phyloP scores from a whole-genome alignment of 2,797 vertebrate genomes.

The Chlorospingus semifuscus region DNA sequence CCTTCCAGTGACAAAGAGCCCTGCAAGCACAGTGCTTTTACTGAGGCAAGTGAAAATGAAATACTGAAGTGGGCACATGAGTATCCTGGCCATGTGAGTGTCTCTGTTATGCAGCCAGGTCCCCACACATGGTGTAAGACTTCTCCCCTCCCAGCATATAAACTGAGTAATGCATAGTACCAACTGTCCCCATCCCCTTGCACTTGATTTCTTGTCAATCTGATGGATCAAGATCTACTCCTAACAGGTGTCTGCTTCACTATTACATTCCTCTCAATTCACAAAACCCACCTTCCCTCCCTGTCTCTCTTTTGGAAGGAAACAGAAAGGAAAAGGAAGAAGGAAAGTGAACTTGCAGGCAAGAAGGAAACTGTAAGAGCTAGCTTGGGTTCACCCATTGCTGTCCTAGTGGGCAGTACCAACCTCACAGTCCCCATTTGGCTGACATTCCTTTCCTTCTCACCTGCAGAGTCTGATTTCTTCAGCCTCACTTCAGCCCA shows the following conservation, averaged over 20 bases:
- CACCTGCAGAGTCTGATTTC: neutral
- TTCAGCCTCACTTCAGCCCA: neutral
- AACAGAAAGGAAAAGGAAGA: neutral
- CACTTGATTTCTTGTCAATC: neutral
- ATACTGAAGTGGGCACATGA: neutral
- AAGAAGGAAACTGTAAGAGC: neutral
- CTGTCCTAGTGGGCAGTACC: neutral
- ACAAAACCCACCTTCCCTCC: neutral
- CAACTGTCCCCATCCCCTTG: accelerated
- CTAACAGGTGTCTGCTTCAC: neutral
- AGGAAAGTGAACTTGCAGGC: neutral
- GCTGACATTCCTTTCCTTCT: neutral
- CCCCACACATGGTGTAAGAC: neutral
- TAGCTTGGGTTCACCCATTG: neutral
- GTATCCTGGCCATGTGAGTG: neutral
- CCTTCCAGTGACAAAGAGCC: neutral
- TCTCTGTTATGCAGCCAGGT: neutral
- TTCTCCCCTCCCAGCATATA: neutral
- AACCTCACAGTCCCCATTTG: neutral
- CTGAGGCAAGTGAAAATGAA: neutral
- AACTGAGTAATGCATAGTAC: neutral
- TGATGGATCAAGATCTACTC: neutral
- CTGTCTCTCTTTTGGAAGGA: neutral
- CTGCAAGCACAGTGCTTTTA: neutral
- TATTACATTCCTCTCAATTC: neutral